Conservation (phyloP, 2,113 vertebrate genomes). For the Turnix velox region DNA sequence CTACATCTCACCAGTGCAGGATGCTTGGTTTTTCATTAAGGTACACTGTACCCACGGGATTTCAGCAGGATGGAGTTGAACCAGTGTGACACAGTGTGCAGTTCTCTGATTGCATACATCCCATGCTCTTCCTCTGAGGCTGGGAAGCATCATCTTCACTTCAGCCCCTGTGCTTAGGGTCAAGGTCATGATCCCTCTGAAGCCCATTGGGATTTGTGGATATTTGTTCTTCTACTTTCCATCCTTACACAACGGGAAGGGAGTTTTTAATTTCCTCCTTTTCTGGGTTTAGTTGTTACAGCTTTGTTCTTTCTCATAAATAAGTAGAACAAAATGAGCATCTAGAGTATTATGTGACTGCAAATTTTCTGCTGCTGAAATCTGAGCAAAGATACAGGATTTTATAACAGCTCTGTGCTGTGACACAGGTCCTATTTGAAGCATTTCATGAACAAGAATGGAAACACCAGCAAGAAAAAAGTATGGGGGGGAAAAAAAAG, state of each 20-base stretch:
- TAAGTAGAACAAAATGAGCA: slow-evolving; percentile 29
- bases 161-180: background rate
- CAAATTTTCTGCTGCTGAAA: slow-evolving; percentile 33
- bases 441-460: background rate
- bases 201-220: background rate
- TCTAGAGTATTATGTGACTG: background rate
- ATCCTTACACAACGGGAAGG: background rate
- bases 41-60: background rate
- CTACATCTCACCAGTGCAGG: background rate
- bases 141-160: background rate
- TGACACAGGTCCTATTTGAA: background rate
- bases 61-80: background rate
- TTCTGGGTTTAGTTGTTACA: background rate
- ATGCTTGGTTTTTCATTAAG: background rate
- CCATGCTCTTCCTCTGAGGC: background rate
- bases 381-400: background rate
- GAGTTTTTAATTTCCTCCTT: slow-evolving; percentile 2
- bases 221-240: background rate
- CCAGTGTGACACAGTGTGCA: background rate
- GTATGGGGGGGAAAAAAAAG: background rate
- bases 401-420: background rate
- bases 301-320: slow-evolving; percentile 11
- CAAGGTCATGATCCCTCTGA: background rate
- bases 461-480: background rate
- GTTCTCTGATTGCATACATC: background rate